Evolutionary conservation across 2,113 vertebrate species (phyloP).

Genomic region (Antidorcas marsupialis): DNA sequence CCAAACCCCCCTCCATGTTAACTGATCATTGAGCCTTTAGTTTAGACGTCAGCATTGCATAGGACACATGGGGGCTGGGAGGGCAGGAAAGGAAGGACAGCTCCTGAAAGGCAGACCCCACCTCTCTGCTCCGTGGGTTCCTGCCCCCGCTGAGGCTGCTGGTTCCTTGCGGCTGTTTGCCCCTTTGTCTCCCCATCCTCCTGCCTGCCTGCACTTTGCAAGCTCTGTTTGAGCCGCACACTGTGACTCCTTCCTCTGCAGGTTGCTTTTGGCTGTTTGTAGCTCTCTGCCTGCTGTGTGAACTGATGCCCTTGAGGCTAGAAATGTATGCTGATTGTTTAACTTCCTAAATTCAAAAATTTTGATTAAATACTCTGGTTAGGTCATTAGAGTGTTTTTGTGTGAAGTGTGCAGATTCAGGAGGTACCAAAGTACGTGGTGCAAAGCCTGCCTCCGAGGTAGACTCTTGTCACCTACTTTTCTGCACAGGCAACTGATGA

Average conservation of each 20-base stretch:
- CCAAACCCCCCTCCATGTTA: accelerated
- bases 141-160: background rate
- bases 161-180: background rate
- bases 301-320: background rate
- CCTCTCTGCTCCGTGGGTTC: background rate
- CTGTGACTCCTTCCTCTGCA: background rate
- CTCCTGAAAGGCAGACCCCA: background rate
- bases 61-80: background rate
- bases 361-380: background rate
- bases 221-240: background rate
- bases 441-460: background rate
- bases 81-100: background rate
- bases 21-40: background rate
- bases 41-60: background rate
- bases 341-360: background rate
- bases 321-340: background rate
- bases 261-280: background rate
- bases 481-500: background rate
- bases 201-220: background rate
- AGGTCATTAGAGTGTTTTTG: background rate
- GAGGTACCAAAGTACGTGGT: background rate
- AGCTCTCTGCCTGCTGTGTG: background rate
- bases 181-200: background rate
- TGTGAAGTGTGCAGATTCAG: background rate
- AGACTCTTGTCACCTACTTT: background rate